Conservation (phyloP, 2,888 invertebrate species). For the Megaustenia siamemsis region DNA sequence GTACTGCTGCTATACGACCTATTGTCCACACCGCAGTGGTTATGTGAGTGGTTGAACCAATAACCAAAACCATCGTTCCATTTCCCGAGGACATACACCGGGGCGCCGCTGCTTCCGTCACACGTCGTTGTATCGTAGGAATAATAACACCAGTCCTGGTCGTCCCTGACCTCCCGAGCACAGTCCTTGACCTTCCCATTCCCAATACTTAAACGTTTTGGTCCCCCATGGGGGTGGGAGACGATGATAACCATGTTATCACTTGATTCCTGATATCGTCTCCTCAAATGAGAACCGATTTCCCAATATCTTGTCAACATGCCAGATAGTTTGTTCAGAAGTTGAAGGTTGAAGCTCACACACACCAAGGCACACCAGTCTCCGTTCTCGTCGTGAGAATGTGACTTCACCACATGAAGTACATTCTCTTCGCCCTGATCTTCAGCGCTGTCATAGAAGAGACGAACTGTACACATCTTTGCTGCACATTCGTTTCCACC, state of each 20-base stretch:
- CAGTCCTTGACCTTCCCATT: not conserved
- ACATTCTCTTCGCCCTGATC: not conserved
- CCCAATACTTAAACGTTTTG: slow-evolving; percentile 26
- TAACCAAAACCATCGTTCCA: slow-evolving; percentile 15
- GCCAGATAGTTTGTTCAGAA: not conserved
- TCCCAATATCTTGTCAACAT: not conserved
- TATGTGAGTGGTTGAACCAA: slow-evolving; percentile 35
- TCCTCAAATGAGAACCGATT: not conserved
- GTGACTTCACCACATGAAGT: not conserved
- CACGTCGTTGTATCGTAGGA: slow-evolving; percentile 49
- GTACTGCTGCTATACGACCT: no score
- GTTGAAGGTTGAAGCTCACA: slow-evolving; percentile 14
- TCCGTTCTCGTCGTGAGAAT: not conserved
- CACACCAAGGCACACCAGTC: slow-evolving; percentile 13
- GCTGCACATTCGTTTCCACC: not conserved
- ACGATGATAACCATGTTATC: slow-evolving; percentile 9
- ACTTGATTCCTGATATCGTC: not conserved
- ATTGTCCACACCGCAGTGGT: not conserved
- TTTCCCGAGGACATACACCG: slow-evolving; percentile 33
- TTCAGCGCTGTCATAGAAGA: not conserved
- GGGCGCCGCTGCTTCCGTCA: slow-evolving; percentile 52
- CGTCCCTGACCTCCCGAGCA: not conserved
- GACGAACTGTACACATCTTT: not conserved
- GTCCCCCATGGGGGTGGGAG: slow-evolving; percentile 39
- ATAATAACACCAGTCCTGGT: slow-evolving; percentile 25